Base-by-base conservation (phyloP, 2,888 invertebrate genomes). In the Euzetes globulus region DNA sequence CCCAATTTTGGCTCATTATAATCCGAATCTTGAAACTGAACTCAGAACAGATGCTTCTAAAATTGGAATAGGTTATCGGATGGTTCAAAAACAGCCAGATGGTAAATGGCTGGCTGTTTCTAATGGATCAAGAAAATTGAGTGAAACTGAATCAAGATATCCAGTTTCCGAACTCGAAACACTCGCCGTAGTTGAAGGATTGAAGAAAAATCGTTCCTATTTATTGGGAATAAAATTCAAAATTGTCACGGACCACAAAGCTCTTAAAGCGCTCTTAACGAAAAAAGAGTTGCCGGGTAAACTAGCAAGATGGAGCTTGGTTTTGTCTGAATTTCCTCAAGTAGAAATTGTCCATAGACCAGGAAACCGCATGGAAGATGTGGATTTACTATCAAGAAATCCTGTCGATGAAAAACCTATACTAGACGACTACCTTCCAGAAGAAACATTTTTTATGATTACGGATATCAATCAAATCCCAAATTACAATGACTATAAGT, bases 171-270 rank as follows among this genome's bases (percentile, higher is more conserved):
- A 79, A 52, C 72, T 76, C 33, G 79, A 79, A 60, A 29, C 65
- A 0, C 70, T 79, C 11, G 78, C 77, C 0, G 70, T 79, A 6
- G 60, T 78, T 0, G 63, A 73, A 29, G 75, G 74, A n/a, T 22
- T 78, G 1, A 71, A 78, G 47, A 77, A 77, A 29, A 78, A 17
- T 33, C 68, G 73, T 17, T 13, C 17, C 9, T 80, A 79, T 72
- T 15, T 80, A 9, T 77, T 76, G 29, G 79, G 78, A 5, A 76
- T 73, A 37, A 65, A 76, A 27, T 79, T 80, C 25, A 65, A 37
- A 13, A 45, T 79, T 0, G 60, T 78, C 22, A 80, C 80, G 0
- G 80, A 80, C 52, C 80, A 80, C 52, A 29, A 73, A 7, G 65
- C 77, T 2, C 71, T 79, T 17, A n/a, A 33, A 25, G 13, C 13